A percentile compares a stretch with the other conserved stretches of the same genome.
phyloP scores from a whole-genome alignment of 2,888 invertebrate species.

The Nectonema munidae region DNA sequence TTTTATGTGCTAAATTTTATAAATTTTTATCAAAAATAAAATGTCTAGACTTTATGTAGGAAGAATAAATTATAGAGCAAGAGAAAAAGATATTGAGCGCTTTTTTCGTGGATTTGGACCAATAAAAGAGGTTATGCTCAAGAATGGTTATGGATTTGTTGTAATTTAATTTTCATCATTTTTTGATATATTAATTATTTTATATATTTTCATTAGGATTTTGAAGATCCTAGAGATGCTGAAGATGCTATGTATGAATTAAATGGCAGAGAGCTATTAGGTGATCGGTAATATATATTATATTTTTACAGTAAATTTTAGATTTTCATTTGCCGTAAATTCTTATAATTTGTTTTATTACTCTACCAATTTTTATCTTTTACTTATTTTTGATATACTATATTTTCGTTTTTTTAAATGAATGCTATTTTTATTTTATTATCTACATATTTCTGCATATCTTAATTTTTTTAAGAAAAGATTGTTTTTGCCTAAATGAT shows the following conservation, averaged over 20 bases:
- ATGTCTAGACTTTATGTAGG: constrained; percentile 9
- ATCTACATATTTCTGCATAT: no score
- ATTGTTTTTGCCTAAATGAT: no score
- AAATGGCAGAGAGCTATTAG: constrained; percentile 26
- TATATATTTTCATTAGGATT: constrained; percentile 22
- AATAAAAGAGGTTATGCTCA: constrained; percentile 9
- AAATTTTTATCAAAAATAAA: no score
- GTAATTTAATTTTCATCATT: constrained; percentile 15
- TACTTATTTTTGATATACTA: no score
- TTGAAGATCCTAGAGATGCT: constrained; percentile 27
- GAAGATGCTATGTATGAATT: constrained; percentile 28
- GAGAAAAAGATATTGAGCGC: constrained; percentile 7
- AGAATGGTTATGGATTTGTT: constrained; percentile 11
- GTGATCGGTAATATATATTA: constrained; percentile 23
- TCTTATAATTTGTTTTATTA: no score
- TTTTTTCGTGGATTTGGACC: constrained; percentile 1
- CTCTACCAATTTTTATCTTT: no score
- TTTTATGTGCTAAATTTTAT: no score
- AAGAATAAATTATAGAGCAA: constrained; percentile 2
- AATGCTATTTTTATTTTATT: no score
- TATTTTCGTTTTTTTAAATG: no score
- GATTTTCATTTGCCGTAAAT: no score
- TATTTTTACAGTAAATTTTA: no score
- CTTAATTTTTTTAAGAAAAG: no score
- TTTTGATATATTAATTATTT: not conserved